These are phyloP conservation scores for Cephalotes varians DNA, from an alignment of 2,888 invertebrate genomes.

Conservation along the genomic window DNA sequence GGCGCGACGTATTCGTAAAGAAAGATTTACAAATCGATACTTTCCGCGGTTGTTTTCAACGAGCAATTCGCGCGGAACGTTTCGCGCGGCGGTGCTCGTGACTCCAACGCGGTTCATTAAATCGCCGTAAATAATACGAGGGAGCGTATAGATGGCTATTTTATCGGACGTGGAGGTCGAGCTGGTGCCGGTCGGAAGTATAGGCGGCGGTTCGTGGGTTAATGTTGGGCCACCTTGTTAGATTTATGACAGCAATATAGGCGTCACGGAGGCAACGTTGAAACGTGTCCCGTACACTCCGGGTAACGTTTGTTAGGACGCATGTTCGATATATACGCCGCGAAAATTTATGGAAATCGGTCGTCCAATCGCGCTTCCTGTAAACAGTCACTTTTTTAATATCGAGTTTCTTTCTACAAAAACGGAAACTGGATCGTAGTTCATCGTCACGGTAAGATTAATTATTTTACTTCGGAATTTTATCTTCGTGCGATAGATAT, in stretches of 20 bases:
- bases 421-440: not conserved
- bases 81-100: slow-evolving; percentile 37
- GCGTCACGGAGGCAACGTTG: slow-evolving; percentile 71
- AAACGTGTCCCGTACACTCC: slow-evolving; percentile 66
- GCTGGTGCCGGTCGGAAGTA: slow-evolving; percentile 79
- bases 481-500: not conserved
- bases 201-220: slow-evolving; percentile 74
- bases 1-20: not conserved
- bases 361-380: not conserved
- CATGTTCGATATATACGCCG: slow-evolving; percentile 22
- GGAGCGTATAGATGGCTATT: slow-evolving; percentile 63
- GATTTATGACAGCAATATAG: slow-evolving; percentile 84
- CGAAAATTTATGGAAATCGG: slow-evolving; percentile 38
- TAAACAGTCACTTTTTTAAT: slow-evolving; percentile 26
- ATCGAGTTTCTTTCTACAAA: slow-evolving; percentile 9
- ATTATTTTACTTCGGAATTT: slow-evolving; percentile 16
- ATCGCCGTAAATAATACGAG: slow-evolving; percentile 68
- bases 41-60: slow-evolving; percentile 5
- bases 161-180: slow-evolving; percentile 77
- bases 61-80: slow-evolving; percentile 21
- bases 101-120: slow-evolving; percentile 58
- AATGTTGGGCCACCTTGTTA: slow-evolving; percentile 79
- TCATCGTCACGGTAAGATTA: not conserved
- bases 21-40: not conserved
- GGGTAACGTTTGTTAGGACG: slow-evolving; percentile 52